These are phyloP conservation scores for Xestia ashworthii DNA, from an alignment of 2,888 invertebrate species.

Conservation along the genomic window DNA sequence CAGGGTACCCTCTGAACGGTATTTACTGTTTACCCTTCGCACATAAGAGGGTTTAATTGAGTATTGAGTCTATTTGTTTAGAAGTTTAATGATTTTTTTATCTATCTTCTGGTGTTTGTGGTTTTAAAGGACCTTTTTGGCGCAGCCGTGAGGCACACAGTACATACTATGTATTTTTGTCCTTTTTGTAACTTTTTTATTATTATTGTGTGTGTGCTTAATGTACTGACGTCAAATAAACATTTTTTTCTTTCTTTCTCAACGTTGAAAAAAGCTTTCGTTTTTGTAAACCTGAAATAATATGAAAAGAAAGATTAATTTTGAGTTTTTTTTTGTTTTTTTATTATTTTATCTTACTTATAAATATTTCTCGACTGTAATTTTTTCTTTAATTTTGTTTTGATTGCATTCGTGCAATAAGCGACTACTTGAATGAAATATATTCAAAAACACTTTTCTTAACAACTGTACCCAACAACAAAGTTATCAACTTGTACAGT, in stretches of 20 bases:
- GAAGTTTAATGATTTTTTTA: slow-evolving; percentile 33
- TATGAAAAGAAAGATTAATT: not conserved
- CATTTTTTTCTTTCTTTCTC: too few relatives aligned
- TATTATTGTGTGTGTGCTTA: too few relatives aligned
- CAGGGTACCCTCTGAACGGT: slow-evolving; percentile 27
- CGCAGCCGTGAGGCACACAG: too few relatives aligned
- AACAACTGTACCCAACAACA: not conserved
- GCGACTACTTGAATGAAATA: not conserved
- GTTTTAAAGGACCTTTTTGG: too few relatives aligned
- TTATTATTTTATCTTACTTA: not conserved
- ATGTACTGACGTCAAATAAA: too few relatives aligned
- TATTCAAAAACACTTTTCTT: not conserved
- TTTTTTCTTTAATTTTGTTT: not conserved
- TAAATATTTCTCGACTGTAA: not conserved
- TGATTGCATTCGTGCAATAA: not conserved
- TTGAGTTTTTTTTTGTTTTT: not conserved
- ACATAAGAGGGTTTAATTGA: slow-evolving; percentile 61
- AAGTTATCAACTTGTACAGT: not conserved
- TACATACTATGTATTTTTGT: too few relatives aligned
- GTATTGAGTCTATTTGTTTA: slow-evolving; percentile 32
- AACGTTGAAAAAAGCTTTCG: not conserved
- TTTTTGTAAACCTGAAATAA: not conserved
- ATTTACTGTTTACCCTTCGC: slow-evolving; percentile 38
- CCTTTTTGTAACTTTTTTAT: too few relatives aligned
- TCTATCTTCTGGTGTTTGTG: not conserved